Conservation (phyloP, 1,140 invertebrate genomes). For the Drosophila trapezifrons region DNA sequence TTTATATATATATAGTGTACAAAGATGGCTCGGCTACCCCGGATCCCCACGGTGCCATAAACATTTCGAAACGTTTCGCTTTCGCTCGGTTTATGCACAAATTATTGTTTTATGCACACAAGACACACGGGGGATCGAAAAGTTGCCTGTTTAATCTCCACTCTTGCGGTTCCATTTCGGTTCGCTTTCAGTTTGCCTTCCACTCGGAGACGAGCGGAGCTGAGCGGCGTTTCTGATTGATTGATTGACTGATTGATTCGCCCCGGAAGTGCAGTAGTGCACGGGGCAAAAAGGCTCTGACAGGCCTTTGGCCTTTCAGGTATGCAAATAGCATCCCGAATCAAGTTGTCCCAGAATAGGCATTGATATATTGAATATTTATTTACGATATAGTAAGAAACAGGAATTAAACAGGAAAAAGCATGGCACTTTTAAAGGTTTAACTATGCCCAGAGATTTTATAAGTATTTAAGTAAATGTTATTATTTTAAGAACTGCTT, state of each 20-base stretch:
- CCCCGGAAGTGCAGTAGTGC: slow-evolving; percentile 21
- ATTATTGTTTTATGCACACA: slow-evolving; percentile 67
- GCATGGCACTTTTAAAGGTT: too few species aligned
- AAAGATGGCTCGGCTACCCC: slow-evolving; percentile 29
- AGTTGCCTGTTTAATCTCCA: slow-evolving; percentile 33
- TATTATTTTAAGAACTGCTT: too few species aligned
- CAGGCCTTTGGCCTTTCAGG: too few species aligned
- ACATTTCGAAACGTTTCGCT: slow-evolving; percentile 58
- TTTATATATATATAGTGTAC: slow-evolving; percentile 7
- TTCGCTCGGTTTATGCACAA: slow-evolving; percentile 52
- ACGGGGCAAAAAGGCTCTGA: not conserved
- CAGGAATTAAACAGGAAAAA: too few species aligned
- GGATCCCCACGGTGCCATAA: slow-evolving; percentile 65
- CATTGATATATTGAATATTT: not conserved
- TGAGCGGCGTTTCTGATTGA: not conserved
- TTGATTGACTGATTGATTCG: slow-evolving; percentile 38
- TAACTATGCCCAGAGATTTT: too few species aligned
- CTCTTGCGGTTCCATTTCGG: slow-evolving; percentile 24
- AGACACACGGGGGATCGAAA: slow-evolving; percentile 14
- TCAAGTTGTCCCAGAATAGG: not conserved
- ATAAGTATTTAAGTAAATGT: too few species aligned
- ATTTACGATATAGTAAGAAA: too few species aligned
- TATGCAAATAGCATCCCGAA: not conserved
- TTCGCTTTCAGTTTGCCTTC: slow-evolving; percentile 29
- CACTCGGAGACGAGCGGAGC: slow-evolving; percentile 16